phyloP scores from a whole-genome alignment of 1,140 invertebrate species.

The Pteromalus puparum region DNA sequence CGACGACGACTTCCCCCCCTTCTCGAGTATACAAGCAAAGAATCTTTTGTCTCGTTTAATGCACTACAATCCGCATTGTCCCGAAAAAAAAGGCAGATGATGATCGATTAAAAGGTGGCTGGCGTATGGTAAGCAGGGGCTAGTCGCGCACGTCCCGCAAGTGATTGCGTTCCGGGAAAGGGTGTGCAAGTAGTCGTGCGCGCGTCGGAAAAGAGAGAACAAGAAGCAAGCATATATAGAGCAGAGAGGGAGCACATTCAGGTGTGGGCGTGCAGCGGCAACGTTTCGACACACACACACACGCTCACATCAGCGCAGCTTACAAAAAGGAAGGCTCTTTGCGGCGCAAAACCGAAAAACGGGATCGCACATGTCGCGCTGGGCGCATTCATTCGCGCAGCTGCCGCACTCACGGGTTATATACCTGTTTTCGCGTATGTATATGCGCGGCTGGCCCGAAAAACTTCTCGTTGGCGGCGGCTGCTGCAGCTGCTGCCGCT shows the following conservation, averaged over 20 bases:
- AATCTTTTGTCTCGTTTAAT: too few species aligned
- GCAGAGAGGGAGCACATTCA: neutral
- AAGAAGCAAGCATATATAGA: neutral
- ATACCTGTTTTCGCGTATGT: slow-evolving; percentile 62
- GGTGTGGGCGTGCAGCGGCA: slow-evolving; percentile 26
- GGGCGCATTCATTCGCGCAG: slow-evolving; percentile 65
- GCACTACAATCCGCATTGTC: neutral
- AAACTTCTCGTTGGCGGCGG: neutral
- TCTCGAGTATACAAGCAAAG: too few species aligned
- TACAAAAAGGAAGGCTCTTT: neutral
- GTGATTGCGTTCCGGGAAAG: neutral
- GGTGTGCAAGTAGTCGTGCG: neutral
- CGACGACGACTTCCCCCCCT: too few species aligned
- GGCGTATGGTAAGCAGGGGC: too few species aligned
- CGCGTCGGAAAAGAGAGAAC: slow-evolving; percentile 12
- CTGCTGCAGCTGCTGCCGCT: too few species aligned
- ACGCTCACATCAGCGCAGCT: neutral
- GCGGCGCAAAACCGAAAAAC: slow-evolving; percentile 56
- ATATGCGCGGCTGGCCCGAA: neutral
- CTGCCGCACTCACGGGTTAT: slow-evolving; percentile 65
- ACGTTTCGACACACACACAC: neutral
- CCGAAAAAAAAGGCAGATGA: neutral
- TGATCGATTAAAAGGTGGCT: neutral
- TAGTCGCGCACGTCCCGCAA: neutral
- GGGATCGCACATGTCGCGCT: slow-evolving; percentile 69